These are phyloP conservation scores for Hymenopus coronatus DNA, from an alignment of 2,888 invertebrate genomes.

Conservation along the genomic window DNA sequence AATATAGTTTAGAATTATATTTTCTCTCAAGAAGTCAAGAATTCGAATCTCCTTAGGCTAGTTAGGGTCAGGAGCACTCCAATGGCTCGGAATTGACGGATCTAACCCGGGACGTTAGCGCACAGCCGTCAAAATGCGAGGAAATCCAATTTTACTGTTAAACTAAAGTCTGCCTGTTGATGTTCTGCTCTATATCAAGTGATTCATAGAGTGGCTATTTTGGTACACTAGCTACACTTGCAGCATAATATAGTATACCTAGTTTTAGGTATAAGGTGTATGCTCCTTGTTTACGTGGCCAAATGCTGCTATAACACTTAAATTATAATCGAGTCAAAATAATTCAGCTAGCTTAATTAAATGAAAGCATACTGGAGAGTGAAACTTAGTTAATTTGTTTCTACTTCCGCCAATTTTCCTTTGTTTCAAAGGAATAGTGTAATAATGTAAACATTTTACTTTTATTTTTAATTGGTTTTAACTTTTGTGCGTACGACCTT, in stretches of 20 bases:
- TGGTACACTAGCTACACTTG: background rate
- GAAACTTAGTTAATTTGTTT: background rate
- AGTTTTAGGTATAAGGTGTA: background rate
- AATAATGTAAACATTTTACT: background rate
- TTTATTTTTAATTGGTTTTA: background rate
- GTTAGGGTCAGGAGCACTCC: no score
- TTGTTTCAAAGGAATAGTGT: background rate
- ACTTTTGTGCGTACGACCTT: no score
- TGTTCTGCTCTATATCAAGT: no score
- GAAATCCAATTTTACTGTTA: no score
- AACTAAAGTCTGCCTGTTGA: no score
- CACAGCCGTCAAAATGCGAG: no score
- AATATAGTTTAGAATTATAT: no score
- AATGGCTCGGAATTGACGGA: no score
- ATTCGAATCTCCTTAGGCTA: no score
- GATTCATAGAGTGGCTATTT: no score
- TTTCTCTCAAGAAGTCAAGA: no score
- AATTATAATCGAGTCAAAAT: background rate
- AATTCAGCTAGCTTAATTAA: background rate
- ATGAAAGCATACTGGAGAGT: background rate
- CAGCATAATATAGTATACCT: background rate
- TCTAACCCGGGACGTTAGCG: no score
- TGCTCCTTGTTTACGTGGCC: background rate
- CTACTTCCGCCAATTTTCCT: background rate
- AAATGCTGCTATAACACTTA: background rate